Evolutionary conservation across 2,113 vertebrate species (phyloP).

Genomic region (Oncorhynchus keta): DNA sequence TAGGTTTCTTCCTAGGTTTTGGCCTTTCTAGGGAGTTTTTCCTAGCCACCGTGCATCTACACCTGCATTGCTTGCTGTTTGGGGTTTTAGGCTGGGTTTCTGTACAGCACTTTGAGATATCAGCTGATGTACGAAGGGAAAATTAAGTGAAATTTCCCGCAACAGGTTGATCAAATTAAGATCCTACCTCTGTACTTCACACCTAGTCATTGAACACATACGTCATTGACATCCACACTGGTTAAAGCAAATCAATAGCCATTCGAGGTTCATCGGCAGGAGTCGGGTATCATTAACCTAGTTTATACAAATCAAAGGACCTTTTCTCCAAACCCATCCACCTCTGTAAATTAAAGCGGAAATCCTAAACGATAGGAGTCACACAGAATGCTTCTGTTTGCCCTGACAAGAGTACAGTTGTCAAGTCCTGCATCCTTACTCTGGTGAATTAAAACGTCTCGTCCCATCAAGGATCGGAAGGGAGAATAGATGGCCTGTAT

Average conservation of each 20-base stretch:
- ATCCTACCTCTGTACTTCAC: no score
- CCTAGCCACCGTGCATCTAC: no score
- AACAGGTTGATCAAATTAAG: no score
- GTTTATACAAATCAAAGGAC: conserved; percentile 8
- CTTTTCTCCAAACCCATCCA: neutral
- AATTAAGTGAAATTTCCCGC: no score
- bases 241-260: conserved; percentile 2
- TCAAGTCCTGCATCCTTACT: conserved; percentile 20
- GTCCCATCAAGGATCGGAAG: conserved; percentile 33
- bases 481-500: conserved; percentile 44
- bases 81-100: no score
- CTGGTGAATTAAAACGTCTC: conserved; percentile 49
- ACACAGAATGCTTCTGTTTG: neutral
- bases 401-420: conserved; percentile 14
- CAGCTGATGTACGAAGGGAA: no score
- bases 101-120: no score
- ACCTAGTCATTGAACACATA: neutral
- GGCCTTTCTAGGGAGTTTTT: no score
- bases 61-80: no score
- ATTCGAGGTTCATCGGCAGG: neutral
- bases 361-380: neutral
- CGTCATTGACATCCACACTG: neutral
- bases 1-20: no score
- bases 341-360: neutral
- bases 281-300: neutral